These are phyloP conservation scores for Dasypolia templi DNA, from an alignment of 2,888 invertebrate genomes.

Conservation along the genomic window DNA sequence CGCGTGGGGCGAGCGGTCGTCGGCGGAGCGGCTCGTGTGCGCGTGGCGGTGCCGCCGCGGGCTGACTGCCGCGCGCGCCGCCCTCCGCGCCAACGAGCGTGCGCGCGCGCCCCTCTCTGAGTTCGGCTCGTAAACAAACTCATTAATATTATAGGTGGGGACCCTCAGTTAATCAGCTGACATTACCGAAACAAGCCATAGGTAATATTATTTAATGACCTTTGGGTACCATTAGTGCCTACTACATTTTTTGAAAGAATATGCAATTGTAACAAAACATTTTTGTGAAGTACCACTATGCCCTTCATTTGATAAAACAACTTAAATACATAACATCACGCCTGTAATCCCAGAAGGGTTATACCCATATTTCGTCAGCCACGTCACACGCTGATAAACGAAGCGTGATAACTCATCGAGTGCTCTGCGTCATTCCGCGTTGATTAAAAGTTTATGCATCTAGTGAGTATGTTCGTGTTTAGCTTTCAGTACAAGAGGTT, in stretches of 20 bases:
- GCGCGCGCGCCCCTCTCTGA: conserved; percentile 38
- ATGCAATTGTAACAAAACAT: too few relatives aligned
- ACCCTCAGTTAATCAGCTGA: conserved; percentile 37
- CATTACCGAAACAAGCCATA: background rate
- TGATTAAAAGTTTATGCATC: conserved; percentile 3
- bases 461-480: too few relatives aligned
- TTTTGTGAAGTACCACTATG: background rate
- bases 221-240: background rate
- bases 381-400: conserved; percentile 14
- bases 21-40: background rate
- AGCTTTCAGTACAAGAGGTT: background rate
- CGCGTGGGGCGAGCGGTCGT: background rate
- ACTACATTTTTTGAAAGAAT: background rate
- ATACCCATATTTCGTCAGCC: too few relatives aligned
- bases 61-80: conserved; percentile 31
- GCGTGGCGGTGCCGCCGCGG: conserved; percentile 27
- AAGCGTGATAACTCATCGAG: conserved; percentile 5
- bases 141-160: conserved; percentile 33
- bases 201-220: background rate
- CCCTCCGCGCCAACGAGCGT: background rate
- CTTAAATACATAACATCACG: too few relatives aligned
- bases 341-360: too few relatives aligned
- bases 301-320: background rate
- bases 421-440: conserved; percentile 13
- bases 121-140: conserved; percentile 51